Conservation (phyloP, 1,140 invertebrate genomes). For the Sinella curviseta region DNA sequence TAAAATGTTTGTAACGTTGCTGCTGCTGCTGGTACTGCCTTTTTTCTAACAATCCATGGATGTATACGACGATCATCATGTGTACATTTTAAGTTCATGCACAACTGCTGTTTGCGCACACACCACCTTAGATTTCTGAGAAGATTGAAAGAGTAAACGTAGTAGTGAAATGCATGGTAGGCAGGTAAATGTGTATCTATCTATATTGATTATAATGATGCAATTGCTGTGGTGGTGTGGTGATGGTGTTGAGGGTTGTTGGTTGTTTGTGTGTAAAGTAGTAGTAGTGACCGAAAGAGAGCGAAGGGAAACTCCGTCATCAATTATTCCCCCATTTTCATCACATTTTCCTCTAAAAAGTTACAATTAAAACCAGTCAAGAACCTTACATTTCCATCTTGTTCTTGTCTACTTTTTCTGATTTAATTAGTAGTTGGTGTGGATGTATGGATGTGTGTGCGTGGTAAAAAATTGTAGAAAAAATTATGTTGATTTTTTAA, state of each 20-base stretch:
- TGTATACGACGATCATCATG: too few species aligned
- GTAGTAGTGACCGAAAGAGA: constrained; percentile 6
- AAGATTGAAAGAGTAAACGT: neutral
- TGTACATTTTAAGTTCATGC: too few species aligned
- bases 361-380: constrained; percentile 25
- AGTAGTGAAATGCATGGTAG: neutral
- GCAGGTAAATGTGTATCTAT: neutral
- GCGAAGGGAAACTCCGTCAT: constrained; percentile 7
- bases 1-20: too few species aligned
- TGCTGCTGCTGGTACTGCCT: too few species aligned
- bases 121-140: neutral
- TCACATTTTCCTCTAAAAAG: constrained; percentile 19
- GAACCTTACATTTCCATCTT: constrained; percentile 7
- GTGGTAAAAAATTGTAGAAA: constrained; percentile 3
- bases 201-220: neutral
- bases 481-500: neutral
- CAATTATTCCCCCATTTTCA: constrained; percentile 21
- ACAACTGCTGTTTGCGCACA: neutral
- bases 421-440: neutral
- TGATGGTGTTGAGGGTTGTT: too few species aligned
- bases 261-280: too few species aligned
- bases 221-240: neutral
- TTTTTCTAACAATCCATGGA: too few species aligned
- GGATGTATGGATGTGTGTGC: neutral
- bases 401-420: neutral